Base-by-base conservation (phyloP, 2,888 invertebrate genomes). In the Drosophila nr. perissopoda region DNA sequence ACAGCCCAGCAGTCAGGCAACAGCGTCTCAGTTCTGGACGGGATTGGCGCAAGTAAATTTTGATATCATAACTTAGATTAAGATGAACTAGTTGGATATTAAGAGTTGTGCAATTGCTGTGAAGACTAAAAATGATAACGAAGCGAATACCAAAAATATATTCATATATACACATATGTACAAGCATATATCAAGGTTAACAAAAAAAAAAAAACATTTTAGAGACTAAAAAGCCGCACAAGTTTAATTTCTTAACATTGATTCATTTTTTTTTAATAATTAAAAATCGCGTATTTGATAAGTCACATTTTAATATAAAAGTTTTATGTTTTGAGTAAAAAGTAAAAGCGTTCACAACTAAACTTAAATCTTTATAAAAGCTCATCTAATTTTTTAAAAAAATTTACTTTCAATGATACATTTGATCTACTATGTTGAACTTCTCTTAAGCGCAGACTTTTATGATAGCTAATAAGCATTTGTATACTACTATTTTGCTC, bases 41-140 rank as follows among this genome's bases (percentile, higher is more conserved):
- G 21, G 91, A 91, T 63, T 91, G 90, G 90, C 87, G 87, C 52
- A 90, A 89, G 72, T 89, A 78, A 73, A 54, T 49, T 16, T 10
- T 5, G 10, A 56, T 48, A 25, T 38, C 11, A 38, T 29, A 29
- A 67, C 51, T 48, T 70, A 34, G 63, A 21, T 38, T 59, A 56
- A 40, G 48, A 34, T 27, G 36, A 63, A 53, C 27, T 33, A 49
- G 40, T 62, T 65, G 40, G 51, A 10, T 11, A 36, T 48, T 53
- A 40, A 49, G 76, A 63, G 68, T 51, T 76, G 72, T 33, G n/a
- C 16, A 53, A 45, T 52, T 42, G 56, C 36, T 59, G 21, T 54
- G 45, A 48, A 40, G 25, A 29, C 33, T 48, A 48, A 25, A 53
- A 52, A 52, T 49, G 8, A 33, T 42, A 48, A 11, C 4, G 4